Evolutionary conservation across 2,113 vertebrate genomes (phyloP).

Genomic region (Cricetomys ansorgei): DNA sequence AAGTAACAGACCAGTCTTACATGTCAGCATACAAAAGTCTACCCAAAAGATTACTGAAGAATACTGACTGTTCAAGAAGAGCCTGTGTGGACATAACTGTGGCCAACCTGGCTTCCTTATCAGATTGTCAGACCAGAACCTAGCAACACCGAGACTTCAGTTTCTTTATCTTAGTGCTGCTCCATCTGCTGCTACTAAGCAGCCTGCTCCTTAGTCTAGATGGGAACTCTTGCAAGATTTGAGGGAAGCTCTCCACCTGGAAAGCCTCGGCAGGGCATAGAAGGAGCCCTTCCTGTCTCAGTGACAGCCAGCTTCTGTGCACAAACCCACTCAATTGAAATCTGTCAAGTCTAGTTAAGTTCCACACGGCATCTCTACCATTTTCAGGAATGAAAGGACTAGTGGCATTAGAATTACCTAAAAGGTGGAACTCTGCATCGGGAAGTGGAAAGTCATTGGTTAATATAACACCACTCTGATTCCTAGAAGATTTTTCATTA

Average conservation of each 20-base stretch:
- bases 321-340: constrained; percentile 91
- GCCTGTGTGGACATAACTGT: constrained; percentile 54
- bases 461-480: constrained; percentile 90
- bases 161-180: constrained; percentile 83
- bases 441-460: constrained; percentile 89
- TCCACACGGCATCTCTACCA: constrained; percentile 89
- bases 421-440: constrained; percentile 91
- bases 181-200: constrained; percentile 77
- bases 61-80: not conserved
- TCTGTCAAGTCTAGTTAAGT: constrained; percentile 88
- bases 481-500: constrained; percentile 93
- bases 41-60: not conserved
- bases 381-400: constrained; percentile 89
- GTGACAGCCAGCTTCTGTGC: constrained; percentile 87
- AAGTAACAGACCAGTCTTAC: not conserved
- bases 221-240: constrained; percentile 82
- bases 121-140: constrained; percentile 71
- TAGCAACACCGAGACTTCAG: constrained; percentile 77
- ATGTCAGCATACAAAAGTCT: not conserved
- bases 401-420: not conserved
- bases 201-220: constrained; percentile 86
- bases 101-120: constrained; percentile 84
- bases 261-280: constrained; percentile 77
- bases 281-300: constrained; percentile 35
- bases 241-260: constrained; percentile 84